Conservation (phyloP, 2,888 invertebrate genomes). For the Apamea sordens region DNA sequence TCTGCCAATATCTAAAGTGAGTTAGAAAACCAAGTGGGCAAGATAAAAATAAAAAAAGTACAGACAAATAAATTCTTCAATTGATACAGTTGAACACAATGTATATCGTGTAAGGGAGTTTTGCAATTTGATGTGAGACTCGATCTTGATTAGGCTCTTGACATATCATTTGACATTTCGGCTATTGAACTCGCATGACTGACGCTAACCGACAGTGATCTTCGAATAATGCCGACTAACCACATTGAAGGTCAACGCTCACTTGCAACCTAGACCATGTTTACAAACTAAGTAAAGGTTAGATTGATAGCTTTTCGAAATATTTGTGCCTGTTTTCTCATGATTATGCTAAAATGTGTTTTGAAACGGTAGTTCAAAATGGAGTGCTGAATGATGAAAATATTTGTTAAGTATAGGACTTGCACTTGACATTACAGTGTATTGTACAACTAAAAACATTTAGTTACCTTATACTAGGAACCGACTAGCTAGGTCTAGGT, state of each 20-base stretch:
- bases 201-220: conserved; percentile 38
- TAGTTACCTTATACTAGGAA: not conserved
- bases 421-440: not conserved
- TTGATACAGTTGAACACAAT: not conserved
- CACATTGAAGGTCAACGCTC: conserved; percentile 56
- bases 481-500: too few relatives aligned
- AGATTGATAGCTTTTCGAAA: conserved; percentile 19
- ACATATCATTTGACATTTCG: conserved; percentile 56
- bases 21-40: not conserved
- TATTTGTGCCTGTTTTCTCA: conserved; percentile 19
- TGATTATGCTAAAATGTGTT: conserved; percentile 16
- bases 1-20: not conserved
- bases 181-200: conserved; percentile 37
- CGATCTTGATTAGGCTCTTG: conserved; percentile 40
- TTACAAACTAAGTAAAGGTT: conserved; percentile 46
- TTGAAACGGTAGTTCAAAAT: not conserved
- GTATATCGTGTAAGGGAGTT: not conserved
- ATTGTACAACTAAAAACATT: not conserved
- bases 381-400: not conserved
- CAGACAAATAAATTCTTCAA: not conserved
- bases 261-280: conserved; percentile 37
- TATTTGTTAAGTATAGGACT: not conserved
- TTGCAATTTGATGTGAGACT: conserved; percentile 9
- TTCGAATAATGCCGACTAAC: conserved; percentile 46
- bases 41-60: not conserved